Conservation (phyloP, 2,113 vertebrate genomes). For the Pandion haliaetus region DNA sequence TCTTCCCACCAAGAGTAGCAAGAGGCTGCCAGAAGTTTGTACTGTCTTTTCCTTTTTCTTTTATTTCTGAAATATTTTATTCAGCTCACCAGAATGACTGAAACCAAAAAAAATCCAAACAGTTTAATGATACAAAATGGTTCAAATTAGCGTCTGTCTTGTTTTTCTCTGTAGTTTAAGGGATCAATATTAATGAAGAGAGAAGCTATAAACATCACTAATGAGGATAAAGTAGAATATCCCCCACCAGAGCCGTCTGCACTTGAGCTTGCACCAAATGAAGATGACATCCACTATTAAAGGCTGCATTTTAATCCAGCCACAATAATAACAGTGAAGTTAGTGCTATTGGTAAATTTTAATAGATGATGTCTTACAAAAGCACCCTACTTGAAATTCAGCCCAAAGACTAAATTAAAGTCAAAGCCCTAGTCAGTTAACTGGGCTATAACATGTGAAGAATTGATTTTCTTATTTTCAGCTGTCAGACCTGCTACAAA, state of each 20-base stretch:
- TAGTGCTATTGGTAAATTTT: conserved; percentile 82
- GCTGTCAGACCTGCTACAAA: conserved; percentile 86
- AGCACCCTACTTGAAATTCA: conserved; percentile 74
- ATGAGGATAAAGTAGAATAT: conserved; percentile 70
- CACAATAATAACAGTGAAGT: conserved; percentile 74
- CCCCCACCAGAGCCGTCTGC: neutral
- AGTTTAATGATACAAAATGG: conserved; percentile 68
- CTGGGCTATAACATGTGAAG: conserved; percentile 80
- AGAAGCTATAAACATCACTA: conserved; percentile 72
- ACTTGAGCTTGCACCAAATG: conserved; percentile 45
- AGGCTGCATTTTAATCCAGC: conserved; percentile 73
- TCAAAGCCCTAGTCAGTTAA: conserved; percentile 81
- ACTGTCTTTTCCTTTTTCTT: neutral
- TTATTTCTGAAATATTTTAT: conserved; percentile 33
- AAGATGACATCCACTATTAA: conserved; percentile 66
- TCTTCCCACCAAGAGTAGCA: neutral
- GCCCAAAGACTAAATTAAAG: conserved; percentile 84
- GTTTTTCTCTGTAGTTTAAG: conserved; percentile 63
- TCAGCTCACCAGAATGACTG: neutral
- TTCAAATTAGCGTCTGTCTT: conserved; percentile 68
- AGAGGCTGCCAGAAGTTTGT: neutral
- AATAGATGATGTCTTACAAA: conserved; percentile 84
- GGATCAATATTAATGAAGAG: conserved; percentile 78
- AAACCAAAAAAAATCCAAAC: conserved; percentile 68
- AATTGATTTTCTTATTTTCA: conserved; percentile 96